Percentiles rank a stretch among this genome's conserved stretches.
These are phyloP conservation scores for Parnassius glacialis DNA, from an alignment of 2,888 invertebrate genomes.

Conservation along the genomic window DNA sequence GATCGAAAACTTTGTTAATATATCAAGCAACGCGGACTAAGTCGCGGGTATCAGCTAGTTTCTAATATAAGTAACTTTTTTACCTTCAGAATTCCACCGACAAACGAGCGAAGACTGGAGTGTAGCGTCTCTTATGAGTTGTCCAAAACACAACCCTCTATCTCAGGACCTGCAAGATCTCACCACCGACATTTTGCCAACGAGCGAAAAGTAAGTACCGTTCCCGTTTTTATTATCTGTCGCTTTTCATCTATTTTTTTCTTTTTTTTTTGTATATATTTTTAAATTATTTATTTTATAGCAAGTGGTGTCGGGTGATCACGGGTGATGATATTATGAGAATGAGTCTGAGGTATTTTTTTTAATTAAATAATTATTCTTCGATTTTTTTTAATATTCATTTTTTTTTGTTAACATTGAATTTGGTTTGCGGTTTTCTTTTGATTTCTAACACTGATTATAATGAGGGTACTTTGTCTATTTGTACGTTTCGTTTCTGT, in stretches of 20 bases:
- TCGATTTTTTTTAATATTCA: slow-evolving; percentile 35
- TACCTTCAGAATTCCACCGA: slow-evolving; percentile 61
- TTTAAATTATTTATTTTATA: slow-evolving; percentile 49
- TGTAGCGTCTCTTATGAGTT: slow-evolving; percentile 87
- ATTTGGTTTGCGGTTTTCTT: slow-evolving; percentile 30
- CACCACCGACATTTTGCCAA: slow-evolving; percentile 62
- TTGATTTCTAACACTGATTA: slow-evolving; percentile 18
- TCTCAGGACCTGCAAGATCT: slow-evolving; percentile 45
- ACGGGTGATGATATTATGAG: slow-evolving; percentile 89
- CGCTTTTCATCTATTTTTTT: slow-evolving; percentile 28
- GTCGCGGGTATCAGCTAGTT: too few relatives aligned
- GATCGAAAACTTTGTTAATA: too few relatives aligned
- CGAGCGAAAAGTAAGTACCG: slow-evolving; percentile 72
- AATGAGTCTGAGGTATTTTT: slow-evolving; percentile 87
- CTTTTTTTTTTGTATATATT: slow-evolving; percentile 28
- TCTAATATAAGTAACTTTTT: not conserved
- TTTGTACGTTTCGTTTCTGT: slow-evolving; percentile 15
- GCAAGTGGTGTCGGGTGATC: slow-evolving; percentile 81
- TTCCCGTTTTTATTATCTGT: slow-evolving; percentile 12
- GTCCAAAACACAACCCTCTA: slow-evolving; percentile 81
- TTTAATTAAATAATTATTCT: slow-evolving; percentile 29
- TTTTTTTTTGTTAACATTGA: slow-evolving; percentile 32
- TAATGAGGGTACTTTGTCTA: slow-evolving; percentile 22
- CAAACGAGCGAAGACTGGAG: slow-evolving; percentile 83
- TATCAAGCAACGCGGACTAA: too few relatives aligned